Base-by-base conservation (phyloP, 53 echinoderm and acorn worm genomes). In the Patiria pectinifera region DNA sequence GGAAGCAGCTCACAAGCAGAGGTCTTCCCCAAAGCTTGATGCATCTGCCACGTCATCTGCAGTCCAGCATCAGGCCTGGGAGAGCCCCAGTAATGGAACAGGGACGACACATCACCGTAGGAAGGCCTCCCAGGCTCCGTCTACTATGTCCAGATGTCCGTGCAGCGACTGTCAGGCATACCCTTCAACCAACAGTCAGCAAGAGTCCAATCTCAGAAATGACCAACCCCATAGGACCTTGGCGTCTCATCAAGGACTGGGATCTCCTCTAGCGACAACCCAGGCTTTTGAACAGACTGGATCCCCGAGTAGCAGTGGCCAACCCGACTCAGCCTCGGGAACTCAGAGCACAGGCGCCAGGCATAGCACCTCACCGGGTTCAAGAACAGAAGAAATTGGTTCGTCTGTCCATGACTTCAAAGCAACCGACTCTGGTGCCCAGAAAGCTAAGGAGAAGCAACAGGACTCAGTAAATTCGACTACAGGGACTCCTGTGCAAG, bases 101-200 rank as follows among this genome's bases (percentile, higher is more conserved):
- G 66, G 18, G 23, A 21, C 13, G 10, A 71, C n/a, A 43, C 24
- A 71, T 46, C 75, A 46, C 19, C 75, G n/a, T 47, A 12, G 4
- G 12, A 86, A 74, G 11, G 7, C 21, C 11, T 74, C 75, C 76
- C 75, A 62, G 78, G 87, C 87, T 3, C 87, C 87, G 16, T 76
- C 87, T 1, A 87, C 87, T 11, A 62, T 78, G 77, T 78, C 87
- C 23, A 76, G 87, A 25, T 87, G 87, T 25, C 78, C 78, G 0
- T 87, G 87, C 47, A 25, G 18, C 35, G 87, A 78, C 78, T 87
- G 87, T 43, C 45, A 87, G 14, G 8, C 45, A 2, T 14, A 18
- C 35, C 43, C 61, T 0, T 43, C 59, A 25, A 23, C 87, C 18
- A 22, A 61, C 59, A 11, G 25, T 62, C 78, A 16, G 63, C 85